phyloP scores from a whole-genome alignment of 2,888 invertebrate genomes.

The Neoaliturus tenellus region DNA sequence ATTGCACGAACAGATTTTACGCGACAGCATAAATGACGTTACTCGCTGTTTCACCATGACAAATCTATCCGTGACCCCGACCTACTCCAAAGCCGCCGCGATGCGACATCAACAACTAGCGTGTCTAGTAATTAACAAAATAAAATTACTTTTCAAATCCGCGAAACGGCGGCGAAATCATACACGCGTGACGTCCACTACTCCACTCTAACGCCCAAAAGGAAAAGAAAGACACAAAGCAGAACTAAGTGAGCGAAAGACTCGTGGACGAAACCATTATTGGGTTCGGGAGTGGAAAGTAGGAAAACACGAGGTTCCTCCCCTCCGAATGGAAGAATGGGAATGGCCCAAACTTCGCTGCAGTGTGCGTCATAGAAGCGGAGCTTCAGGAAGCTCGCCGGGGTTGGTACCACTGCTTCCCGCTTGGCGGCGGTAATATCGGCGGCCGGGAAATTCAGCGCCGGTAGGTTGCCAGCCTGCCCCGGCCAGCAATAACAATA shows the following conservation, averaged over 20 bases:
- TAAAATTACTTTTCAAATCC: background rate
- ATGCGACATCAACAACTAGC: background rate
- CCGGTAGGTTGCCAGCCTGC: slow-evolving; percentile 39
- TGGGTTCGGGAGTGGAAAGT: slow-evolving; percentile 44
- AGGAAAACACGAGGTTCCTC: slow-evolving; percentile 48
- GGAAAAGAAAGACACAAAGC: slow-evolving; percentile 36
- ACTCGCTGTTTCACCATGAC: background rate
- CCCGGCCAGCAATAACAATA: slow-evolving; percentile 45
- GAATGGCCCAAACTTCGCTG: slow-evolving; percentile 56
- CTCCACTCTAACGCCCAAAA: slow-evolving; percentile 24
- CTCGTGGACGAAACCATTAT: slow-evolving; percentile 54
- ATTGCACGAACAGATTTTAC: background rate
- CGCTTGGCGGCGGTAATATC: slow-evolving; percentile 36
- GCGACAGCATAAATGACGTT: no score
- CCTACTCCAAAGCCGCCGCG: slow-evolving; percentile 8
- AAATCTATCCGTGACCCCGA: background rate
- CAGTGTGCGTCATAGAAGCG: slow-evolving; percentile 50
- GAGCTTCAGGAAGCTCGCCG: background rate
- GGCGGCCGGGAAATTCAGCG: slow-evolving; percentile 35
- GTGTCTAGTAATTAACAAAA: background rate
- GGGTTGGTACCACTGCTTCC: slow-evolving; percentile 39
- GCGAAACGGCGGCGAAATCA: background rate
- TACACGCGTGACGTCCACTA: slow-evolving; percentile 1
- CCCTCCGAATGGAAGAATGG: slow-evolving; percentile 50
- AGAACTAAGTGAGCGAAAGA: slow-evolving; percentile 50